These are phyloP conservation scores for Spilarctia lutea DNA, from an alignment of 2,888 invertebrate genomes.

Conservation along the genomic window DNA sequence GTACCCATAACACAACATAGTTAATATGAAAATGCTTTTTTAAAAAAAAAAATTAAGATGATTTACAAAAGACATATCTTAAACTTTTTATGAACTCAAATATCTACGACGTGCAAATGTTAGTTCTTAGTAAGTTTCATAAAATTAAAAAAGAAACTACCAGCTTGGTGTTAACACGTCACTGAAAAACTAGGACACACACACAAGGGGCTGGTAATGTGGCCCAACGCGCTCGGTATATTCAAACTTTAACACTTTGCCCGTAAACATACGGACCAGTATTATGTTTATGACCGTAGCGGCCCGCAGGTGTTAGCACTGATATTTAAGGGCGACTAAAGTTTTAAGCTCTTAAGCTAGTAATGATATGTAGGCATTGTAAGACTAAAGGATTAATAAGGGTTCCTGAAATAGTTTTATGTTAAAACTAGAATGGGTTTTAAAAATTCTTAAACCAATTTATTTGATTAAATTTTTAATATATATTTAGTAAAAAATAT, in stretches of 20 bases:
- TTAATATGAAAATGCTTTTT: slow-evolving; percentile 1
- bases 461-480: not conserved
- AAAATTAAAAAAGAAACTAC: slow-evolving; percentile 55
- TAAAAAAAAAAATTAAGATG: not conserved
- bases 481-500: too few relatives aligned
- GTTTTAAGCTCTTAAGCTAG: slow-evolving; percentile 46
- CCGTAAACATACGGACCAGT: slow-evolving; percentile 49
- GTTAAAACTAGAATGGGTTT: not conserved
- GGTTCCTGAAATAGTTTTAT: not conserved
- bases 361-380: slow-evolving; percentile 19
- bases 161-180: slow-evolving; percentile 31
- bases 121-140: slow-evolving; percentile 45
- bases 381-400: slow-evolving; percentile 13
- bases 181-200: slow-evolving; percentile 53
- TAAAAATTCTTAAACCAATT: not conserved
- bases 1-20: too few relatives aligned
- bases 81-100: slow-evolving; percentile 16
- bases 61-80: slow-evolving; percentile 1
- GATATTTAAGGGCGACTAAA: slow-evolving; percentile 42
- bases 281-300: slow-evolving; percentile 41
- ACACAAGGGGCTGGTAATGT: slow-evolving; percentile 42
- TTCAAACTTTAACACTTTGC: slow-evolving; percentile 55
- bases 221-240: slow-evolving; percentile 43
- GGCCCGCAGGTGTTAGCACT: slow-evolving; percentile 46
- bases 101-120: slow-evolving; percentile 47